Conservation (phyloP, 2,113 vertebrate genomes). For the Aleadryas rufinucha region DNA sequence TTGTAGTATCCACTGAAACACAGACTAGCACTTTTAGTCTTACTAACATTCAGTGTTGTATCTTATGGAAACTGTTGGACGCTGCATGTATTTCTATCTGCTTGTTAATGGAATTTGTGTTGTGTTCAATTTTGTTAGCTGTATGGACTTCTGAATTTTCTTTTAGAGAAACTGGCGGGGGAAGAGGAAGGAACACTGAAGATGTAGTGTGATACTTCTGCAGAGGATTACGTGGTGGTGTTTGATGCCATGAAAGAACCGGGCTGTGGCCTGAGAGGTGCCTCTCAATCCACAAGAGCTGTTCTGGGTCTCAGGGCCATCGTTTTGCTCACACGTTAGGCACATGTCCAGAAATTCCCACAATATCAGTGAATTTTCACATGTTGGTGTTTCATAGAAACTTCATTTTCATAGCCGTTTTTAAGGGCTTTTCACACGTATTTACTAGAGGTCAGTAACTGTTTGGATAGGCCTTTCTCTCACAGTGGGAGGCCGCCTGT, state of each 20-base stretch:
- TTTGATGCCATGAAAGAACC: not conserved
- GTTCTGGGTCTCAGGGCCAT: accelerated
- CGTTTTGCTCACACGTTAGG: not conserved
- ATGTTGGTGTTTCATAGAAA: not conserved
- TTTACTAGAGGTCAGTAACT: not conserved
- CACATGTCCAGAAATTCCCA: not conserved
- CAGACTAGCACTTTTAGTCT: not conserved
- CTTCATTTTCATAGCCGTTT: not conserved
- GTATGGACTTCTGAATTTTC: not conserved
- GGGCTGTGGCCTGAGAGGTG: not conserved
- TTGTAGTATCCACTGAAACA: not conserved
- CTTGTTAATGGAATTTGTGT: not conserved
- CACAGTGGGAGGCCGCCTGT: accelerated
- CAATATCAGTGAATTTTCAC: not conserved
- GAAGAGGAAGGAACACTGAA: not conserved
- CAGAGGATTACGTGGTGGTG: not conserved
- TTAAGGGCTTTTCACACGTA: accelerated
- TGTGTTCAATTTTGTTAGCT: not conserved
- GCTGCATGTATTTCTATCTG: not conserved
- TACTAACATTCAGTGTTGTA: not conserved
- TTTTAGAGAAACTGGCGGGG: not conserved
- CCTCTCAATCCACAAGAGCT: not conserved
- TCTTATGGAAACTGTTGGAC: not conserved
- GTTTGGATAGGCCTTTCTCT: not conserved
- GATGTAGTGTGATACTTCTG: not conserved